Conservation (phyloP, 2,888 invertebrate genomes). For the Papilio gigon region DNA sequence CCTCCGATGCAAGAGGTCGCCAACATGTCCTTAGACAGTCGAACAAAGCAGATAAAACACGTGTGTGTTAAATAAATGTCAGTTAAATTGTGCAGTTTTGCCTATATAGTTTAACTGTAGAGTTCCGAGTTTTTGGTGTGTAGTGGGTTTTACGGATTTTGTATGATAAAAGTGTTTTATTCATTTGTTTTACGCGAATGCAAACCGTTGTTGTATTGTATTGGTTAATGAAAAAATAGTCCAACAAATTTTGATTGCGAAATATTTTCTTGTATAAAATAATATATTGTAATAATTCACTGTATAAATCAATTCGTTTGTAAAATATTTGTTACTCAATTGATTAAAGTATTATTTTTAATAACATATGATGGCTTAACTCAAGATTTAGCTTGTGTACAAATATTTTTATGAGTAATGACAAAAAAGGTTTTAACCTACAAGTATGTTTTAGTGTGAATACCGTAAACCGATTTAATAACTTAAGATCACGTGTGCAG, state of each 20-base stretch:
- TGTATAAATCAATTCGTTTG: no score
- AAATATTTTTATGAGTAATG: no score
- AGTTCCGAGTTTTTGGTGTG: no score
- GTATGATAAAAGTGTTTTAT: neutral
- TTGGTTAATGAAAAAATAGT: neutral
- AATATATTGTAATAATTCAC: no score
- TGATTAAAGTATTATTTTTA: no score
- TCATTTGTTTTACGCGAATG: neutral
- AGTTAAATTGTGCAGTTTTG: no score
- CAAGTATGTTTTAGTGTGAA: neutral
- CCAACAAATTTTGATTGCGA: neutral
- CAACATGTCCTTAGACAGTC: no score
- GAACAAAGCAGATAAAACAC: no score
- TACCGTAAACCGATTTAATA: constrained; percentile 3
- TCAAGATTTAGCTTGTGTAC: neutral
- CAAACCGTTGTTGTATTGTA: neutral
- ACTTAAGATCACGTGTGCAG: neutral
- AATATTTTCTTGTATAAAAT: constrained; percentile 2
- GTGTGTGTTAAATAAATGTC: no score
- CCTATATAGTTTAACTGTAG: no score
- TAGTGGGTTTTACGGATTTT: neutral
- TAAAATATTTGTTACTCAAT: no score
- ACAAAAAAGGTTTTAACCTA: neutral
- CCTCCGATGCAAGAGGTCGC: no score
- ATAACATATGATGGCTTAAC: neutral